Conservation (phyloP, 92 coral and sea anemone species). For the Umimayanthus chanpuru region DNA sequence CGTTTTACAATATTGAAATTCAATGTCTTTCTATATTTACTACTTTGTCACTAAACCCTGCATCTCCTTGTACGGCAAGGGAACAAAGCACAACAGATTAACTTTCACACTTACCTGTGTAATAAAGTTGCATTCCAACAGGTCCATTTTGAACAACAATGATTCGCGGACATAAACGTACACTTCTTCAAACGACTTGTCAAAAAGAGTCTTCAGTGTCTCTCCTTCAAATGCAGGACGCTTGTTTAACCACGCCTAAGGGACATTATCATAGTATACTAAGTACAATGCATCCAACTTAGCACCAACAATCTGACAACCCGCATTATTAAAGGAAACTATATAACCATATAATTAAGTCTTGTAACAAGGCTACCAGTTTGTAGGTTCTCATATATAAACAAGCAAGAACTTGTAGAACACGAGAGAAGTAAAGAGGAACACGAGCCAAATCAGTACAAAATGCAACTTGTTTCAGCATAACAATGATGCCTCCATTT, state of each 20-base stretch:
- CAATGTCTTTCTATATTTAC: not conserved
- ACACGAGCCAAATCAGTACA: not conserved
- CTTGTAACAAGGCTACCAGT: too few relatives aligned
- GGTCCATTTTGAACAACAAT: constrained; percentile 81
- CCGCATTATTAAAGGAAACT: too few relatives aligned
- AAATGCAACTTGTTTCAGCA: not conserved
- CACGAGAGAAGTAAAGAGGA: not conserved
- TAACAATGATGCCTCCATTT: not conserved
- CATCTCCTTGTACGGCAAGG: not conserved
- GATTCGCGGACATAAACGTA: constrained; percentile 64
- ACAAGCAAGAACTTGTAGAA: not conserved
- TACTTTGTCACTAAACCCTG: too few relatives aligned
- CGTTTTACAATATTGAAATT: too few relatives aligned
- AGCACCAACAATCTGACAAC: too few relatives aligned
- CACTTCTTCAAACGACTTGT: constrained; percentile 78
- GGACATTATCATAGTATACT: not conserved
- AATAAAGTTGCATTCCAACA: constrained; percentile 85
- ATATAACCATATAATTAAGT: too few relatives aligned
- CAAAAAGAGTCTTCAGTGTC: constrained; percentile 75
- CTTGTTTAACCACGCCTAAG: constrained; percentile 88
- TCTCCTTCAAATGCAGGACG: constrained; percentile 81
- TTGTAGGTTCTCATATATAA: not conserved
- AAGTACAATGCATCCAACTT: too few relatives aligned
- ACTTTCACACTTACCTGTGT: constrained; percentile 63
- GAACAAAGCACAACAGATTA: not conserved